A percentile compares a stretch with the other conserved stretches of the same genome.
Evolutionary conservation across 2,797 vertebrate genomes (phyloP).

Genomic region (Phyllotis vaccarum): DNA sequence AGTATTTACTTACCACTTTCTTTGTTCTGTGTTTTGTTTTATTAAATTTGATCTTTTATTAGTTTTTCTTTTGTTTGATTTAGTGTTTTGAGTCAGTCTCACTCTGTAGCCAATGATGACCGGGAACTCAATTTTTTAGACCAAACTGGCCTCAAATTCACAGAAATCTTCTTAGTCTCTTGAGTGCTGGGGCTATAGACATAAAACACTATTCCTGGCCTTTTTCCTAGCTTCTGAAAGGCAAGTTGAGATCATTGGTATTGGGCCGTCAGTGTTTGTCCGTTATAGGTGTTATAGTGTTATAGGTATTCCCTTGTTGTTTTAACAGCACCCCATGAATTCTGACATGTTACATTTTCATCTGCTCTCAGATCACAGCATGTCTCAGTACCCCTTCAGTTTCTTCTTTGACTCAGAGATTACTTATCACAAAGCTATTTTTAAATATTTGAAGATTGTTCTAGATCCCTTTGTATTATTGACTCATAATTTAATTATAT

Average conservation of each 20-base stretch:
- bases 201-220: not conserved
- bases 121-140: not conserved
- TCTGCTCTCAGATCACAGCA: slow-evolving; percentile 20
- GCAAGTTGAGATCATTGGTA: not conserved
- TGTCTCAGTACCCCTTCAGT: not conserved
- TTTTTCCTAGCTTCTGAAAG: slow-evolving; percentile 39
- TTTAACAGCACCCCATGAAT: slow-evolving; percentile 16
- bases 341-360: slow-evolving; percentile 47
- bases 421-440: slow-evolving; percentile 52
- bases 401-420: not conserved
- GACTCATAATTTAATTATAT: slow-evolving; percentile 37
- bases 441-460: slow-evolving; percentile 32
- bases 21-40: not conserved
- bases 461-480: slow-evolving; percentile 16
- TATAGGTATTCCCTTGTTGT: not conserved
- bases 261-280: slow-evolving; percentile 8
- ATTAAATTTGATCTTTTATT: slow-evolving; percentile 33
- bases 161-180: not conserved
- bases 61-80: slow-evolving; percentile 12
- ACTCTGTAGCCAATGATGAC: not conserved
- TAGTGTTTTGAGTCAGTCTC: not conserved
- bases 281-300: not conserved
- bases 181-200: not conserved
- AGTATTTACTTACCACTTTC: slow-evolving; percentile 14
- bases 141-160: not conserved